Conservation (phyloP, 2,797 vertebrate species). For the Notoglanidium macrostoma region DNA sequence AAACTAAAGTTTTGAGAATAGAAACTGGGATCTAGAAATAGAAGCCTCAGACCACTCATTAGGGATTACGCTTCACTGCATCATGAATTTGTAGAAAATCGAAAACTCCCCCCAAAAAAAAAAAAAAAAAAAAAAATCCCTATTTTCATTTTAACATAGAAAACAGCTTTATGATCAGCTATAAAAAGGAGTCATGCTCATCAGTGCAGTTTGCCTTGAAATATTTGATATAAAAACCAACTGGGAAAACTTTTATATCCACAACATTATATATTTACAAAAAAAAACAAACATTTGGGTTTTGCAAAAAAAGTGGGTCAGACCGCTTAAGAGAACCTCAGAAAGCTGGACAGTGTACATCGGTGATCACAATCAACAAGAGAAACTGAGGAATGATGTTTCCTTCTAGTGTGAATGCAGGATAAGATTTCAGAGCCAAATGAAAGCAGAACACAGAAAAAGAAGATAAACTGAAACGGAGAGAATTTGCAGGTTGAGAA, state of each 20-base stretch:
- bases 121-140: too few relatives aligned
- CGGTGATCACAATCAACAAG: background rate
- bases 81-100: background rate
- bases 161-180: background rate
- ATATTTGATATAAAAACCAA: background rate
- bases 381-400: background rate
- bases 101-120: too few relatives aligned
- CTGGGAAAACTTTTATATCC: background rate
- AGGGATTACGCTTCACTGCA: background rate
- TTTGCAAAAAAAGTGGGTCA: background rate
- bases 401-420: background rate
- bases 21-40: background rate
- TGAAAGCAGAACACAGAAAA: background rate
- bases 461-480: background rate
- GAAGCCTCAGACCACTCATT: background rate
- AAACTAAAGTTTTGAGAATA: background rate
- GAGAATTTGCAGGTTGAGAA: background rate
- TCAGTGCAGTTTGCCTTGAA: background rate
- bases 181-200: background rate
- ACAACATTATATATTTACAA: background rate
- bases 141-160: background rate
- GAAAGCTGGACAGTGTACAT: background rate
- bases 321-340: background rate
- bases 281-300: background rate
- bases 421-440: background rate